Evolutionary conservation across 2,113 vertebrate genomes (phyloP), one percentile per base, ranked within the genome.

Genomic region (Myiagra hebetior): DNA sequence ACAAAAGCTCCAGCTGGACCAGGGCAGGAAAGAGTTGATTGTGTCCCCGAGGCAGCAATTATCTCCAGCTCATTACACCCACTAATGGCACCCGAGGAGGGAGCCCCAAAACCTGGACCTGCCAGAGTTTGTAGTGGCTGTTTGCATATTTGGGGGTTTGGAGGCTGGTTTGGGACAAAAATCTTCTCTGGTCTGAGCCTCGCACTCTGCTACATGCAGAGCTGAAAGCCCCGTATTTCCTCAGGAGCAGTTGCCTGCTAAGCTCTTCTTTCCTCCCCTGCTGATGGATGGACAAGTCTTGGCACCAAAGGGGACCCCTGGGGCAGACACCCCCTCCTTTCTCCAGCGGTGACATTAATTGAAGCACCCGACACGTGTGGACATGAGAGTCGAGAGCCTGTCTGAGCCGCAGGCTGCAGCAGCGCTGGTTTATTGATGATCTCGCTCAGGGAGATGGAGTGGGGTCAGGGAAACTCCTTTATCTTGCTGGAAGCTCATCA

Each of bases 21-120:
- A 19, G 59, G 70, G 31, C 53, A 87, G 75, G 91, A 80, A 93
- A 62, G 94, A 88, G 88, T 91, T 95, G 90, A 95, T 96, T 88
- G 42, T 24, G n/a, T 91, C 88, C 50, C 70, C 0, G 10, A 53
- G 50, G 92, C 85, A 86, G 31, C 68, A 95, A 74, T 97, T 93
- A 92, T 35, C 78, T 69, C 26, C 83, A 91, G 50, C 75, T 94
- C 82, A 41, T 93, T 88, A 69, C 59, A 57, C 14, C 41, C n/a
- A 27, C 37, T 46, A 31, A 73, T 12, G 37, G 21, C 35, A 57
- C 21, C 52, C 17, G 15, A 27, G 19, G 52, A 75, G 7, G 30
- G 65, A 94, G 46, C 64, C 46, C 78, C 33, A 19, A 39, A n/a
- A n/a, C 42, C 31, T 3, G 44, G 63, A 52, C 2, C 14, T 15